These are phyloP conservation scores for Paratrypauchen microcephalus DNA, from an alignment of 2,797 vertebrate species.

Conservation along the genomic window DNA sequence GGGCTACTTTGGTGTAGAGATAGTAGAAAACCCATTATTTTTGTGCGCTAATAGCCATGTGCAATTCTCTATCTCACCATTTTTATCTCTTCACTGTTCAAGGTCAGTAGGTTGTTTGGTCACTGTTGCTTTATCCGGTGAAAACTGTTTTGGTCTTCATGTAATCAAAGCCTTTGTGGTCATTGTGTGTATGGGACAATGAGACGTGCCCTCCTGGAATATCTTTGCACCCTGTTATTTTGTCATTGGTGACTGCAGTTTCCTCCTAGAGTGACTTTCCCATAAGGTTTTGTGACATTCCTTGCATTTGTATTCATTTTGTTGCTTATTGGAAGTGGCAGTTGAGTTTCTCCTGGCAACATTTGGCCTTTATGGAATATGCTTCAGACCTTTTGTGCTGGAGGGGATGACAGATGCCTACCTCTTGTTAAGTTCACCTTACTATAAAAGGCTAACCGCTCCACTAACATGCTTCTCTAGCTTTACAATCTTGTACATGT, in stretches of 20 bases:
- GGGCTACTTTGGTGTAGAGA: slow-evolving; percentile 52
- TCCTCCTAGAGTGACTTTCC: slow-evolving; percentile 6
- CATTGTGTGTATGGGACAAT: slow-evolving; percentile 1
- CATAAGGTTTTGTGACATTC: slow-evolving; percentile 8
- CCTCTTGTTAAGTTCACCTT: not conserved
- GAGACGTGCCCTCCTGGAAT: not conserved
- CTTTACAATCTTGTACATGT: not conserved
- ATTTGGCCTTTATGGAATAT: not conserved
- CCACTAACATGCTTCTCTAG: not conserved
- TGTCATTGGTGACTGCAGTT: slow-evolving; percentile 2
- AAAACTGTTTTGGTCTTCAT: slow-evolving; percentile 40
- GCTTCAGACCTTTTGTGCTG: not conserved
- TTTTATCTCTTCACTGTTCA: slow-evolving; percentile 52
- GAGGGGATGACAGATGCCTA: no score
- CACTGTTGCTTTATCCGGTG: slow-evolving; percentile 9
- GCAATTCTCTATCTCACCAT: slow-evolving; percentile 16
- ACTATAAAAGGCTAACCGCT: not conserved
- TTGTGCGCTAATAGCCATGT: slow-evolving; percentile 58
- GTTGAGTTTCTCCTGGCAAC: not conserved
- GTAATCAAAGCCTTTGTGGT: slow-evolving; percentile 2
- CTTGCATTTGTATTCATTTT: not conserved
- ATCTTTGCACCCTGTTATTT: not conserved
- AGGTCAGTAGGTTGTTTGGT: slow-evolving; percentile 58
- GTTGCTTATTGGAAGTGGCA: not conserved
- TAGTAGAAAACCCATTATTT: slow-evolving; percentile 63